A percentile compares a stretch with the other conserved stretches of the same genome.
Conservation (phyloP, 2,888 invertebrate species). For the Zele albiditarsus region DNA sequence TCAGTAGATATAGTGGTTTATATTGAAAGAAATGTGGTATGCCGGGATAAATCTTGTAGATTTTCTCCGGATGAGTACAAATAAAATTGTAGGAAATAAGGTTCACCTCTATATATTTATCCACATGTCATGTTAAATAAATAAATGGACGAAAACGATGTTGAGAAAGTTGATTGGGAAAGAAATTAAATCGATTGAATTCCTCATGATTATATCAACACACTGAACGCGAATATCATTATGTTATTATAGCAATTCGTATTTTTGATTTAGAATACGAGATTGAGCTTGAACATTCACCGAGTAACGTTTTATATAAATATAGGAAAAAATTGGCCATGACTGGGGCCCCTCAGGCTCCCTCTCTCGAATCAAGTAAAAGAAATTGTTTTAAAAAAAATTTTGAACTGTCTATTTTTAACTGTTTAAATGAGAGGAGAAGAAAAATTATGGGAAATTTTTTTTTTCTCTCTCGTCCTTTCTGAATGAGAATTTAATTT, state of each 20-base stretch:
- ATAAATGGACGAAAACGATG: too few relatives aligned
- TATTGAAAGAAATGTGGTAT: slow-evolving; percentile 12
- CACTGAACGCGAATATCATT: neutral
- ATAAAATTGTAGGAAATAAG: neutral
- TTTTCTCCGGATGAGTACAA: slow-evolving; percentile 16
- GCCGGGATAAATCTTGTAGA: slow-evolving; percentile 30
- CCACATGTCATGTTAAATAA: too few relatives aligned
- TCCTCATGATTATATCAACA: neutral
- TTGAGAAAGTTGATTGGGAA: too few relatives aligned
- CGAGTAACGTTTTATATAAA: neutral
- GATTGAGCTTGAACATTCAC: slow-evolving; percentile 9
- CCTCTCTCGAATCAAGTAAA: too few relatives aligned
- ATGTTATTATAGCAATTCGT: neutral
- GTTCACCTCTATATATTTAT: too few relatives aligned
- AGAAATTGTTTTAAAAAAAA: too few relatives aligned
- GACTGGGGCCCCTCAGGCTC: too few relatives aligned
- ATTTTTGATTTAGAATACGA: neutral
- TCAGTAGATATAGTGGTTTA: neutral
- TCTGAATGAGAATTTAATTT: slow-evolving; percentile 26
- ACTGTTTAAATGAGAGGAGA: too few relatives aligned
- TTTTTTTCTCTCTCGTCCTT: slow-evolving; percentile 5
- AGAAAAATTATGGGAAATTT: too few relatives aligned
- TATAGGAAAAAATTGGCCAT: too few relatives aligned
- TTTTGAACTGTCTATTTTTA: too few relatives aligned
- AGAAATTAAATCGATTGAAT: neutral